A percentile compares a stretch with the other conserved stretches of the same genome.
These are phyloP conservation scores for Phthorimaea operculella DNA, from an alignment of 1,140 invertebrate species.

Conservation along the genomic window DNA sequence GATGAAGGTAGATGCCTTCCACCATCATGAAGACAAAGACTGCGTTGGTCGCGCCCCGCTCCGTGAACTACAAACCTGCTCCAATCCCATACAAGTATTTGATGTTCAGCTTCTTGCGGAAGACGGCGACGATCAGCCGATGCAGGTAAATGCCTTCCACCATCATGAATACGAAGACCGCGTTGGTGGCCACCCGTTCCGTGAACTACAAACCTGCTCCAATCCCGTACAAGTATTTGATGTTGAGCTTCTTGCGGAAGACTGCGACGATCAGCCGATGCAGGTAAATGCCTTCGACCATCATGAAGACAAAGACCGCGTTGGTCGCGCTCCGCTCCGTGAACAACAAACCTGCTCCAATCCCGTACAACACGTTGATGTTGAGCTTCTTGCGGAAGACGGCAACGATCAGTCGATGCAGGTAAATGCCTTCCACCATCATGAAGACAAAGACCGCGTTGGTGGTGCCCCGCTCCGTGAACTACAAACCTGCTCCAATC, in stretches of 20 bases:
- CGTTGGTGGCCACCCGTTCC: conserved; percentile 62
- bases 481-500: conserved; percentile 24
- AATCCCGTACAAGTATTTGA: conserved; percentile 51
- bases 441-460: conserved; percentile 71
- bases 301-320: conserved; percentile 70
- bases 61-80: conserved; percentile 52
- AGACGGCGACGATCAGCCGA: conserved; percentile 68
- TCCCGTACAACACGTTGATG: conserved; percentile 51
- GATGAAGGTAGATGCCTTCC: conserved; percentile 70
- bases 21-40: conserved; percentile 72
- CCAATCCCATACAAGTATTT: conserved; percentile 54
- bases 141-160: conserved; percentile 71
- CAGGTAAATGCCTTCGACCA: conserved; percentile 70
- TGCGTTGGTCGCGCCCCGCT: conserved; percentile 61
- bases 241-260: conserved; percentile 61
- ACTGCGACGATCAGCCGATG: conserved; percentile 70
- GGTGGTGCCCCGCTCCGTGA: conserved; percentile 56
- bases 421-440: conserved; percentile 70
- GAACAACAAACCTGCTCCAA: conserved; percentile 52
- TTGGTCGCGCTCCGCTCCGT: conserved; percentile 63
- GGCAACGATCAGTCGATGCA: conserved; percentile 70
- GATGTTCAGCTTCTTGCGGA: conserved; percentile 59
- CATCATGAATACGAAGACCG: conserved; percentile 72
- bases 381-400: conserved; percentile 64
- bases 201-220: conserved; percentile 27